Evolutionary conservation across 2,113 vertebrate genomes (phyloP).

Genomic region (Setophaga petechia): DNA sequence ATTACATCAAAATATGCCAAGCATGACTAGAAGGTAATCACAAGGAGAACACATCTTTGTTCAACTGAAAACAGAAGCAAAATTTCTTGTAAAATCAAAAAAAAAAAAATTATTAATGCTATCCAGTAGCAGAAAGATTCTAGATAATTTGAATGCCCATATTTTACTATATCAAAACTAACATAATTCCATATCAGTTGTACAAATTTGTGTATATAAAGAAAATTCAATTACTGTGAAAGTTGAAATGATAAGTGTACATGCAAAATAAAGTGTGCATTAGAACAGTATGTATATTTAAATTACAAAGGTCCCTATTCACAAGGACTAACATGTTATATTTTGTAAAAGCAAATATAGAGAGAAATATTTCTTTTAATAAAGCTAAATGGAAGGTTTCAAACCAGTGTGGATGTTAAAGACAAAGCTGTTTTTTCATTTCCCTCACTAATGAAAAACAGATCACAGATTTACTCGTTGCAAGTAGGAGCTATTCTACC

Average conservation of each 20-base stretch:
- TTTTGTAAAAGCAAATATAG: background rate
- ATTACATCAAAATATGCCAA: constrained; percentile 50
- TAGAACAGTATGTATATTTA: background rate
- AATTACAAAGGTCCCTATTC: background rate
- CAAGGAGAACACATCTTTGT: constrained; percentile 39
- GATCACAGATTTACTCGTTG: background rate
- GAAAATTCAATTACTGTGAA: background rate
- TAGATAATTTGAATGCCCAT: background rate
- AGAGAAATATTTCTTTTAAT: background rate
- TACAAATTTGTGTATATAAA: background rate
- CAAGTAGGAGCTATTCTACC: background rate
- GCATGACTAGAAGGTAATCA: constrained; percentile 49
- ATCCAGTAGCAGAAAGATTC: background rate
- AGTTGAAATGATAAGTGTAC: background rate
- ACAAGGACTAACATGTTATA: background rate
- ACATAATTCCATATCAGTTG: background rate
- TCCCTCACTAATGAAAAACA: background rate
- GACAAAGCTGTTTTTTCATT: background rate
- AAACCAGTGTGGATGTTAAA: background rate
- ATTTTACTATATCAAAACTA: background rate
- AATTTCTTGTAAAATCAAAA: constrained; percentile 18
- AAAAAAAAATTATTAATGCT: background rate
- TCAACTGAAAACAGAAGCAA: constrained; percentile 38
- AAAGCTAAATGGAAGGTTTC: background rate
- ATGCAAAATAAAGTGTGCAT: background rate